Base-by-base conservation (phyloP, 64 coral and sea anemone genomes). In the Acropora yongei region DNA sequence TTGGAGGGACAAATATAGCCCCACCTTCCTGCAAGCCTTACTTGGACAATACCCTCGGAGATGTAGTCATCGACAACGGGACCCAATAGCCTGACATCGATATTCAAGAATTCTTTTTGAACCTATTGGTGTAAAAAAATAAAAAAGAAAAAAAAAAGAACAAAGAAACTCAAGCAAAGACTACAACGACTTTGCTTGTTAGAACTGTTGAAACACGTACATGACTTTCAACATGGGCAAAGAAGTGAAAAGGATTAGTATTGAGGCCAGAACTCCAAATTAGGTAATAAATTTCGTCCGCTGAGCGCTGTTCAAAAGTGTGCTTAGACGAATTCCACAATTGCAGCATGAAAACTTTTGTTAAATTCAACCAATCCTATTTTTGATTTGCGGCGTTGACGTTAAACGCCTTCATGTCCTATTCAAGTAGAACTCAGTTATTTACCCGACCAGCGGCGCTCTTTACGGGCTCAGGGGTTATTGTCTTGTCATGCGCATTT, bases 1-100 rank as follows among this genome's bases (percentile, higher is more conserved):
- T 83, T 77, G 50, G 89, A 89, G 47, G 93, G 89, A 87, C 93
- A 95, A 41, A 95, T 75, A 39, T 91, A 71, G 8, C 93, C 93
- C 93, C 93, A 95, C 0, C 57, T 75, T 8, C 84, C 89, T 9
- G 87, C 89, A 0, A 78, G 30, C 43, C 66, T 55, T 8, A 95
- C 68, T 71, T 95, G 89, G 20, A 95, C 88, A 10, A 91, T 55
- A 53, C 93, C 93, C 40, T 91, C 80, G 6, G 93, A 91, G 18
- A 91, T 95, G 19, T 95, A 83, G 39, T 89, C 88, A 87, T 88
- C 77, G 0, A 60, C 73, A 47, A 95, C 75, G 8, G 83, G 67
- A 8, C 93, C 93, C n/a, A 74, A 74, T 40, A 95, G 60, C 40
- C 82, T 85, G 5, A 95, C 50, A 16, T 86, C 57, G 8, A 95